These are phyloP conservation scores for Rhizomys pruinosus DNA, from an alignment of 2,113 vertebrate genomes.

Conservation along the genomic window DNA sequence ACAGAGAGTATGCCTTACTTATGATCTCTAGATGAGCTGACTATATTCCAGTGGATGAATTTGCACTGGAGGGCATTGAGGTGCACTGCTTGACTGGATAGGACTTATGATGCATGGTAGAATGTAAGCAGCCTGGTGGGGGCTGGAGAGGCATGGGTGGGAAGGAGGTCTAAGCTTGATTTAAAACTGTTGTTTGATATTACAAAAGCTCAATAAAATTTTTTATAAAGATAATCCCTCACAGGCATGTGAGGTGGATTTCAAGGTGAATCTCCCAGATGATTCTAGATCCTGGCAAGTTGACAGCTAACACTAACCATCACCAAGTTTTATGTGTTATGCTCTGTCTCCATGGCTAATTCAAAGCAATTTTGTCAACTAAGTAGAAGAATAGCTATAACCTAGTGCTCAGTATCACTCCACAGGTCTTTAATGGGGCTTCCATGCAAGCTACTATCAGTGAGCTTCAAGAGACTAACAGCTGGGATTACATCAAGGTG, in stretches of 20 bases:
- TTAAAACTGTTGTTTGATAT: no score
- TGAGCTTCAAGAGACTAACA: constrained; percentile 1
- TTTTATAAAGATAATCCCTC: background rate
- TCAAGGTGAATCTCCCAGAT: background rate
- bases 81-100: no score
- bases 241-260: no score
- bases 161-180: no score
- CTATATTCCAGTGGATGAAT: no score
- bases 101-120: no score
- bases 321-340: background rate
- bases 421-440: background rate
- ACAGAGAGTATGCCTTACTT: no score
- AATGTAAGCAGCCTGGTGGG: no score
- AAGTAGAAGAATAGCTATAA: background rate
- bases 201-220: no score
- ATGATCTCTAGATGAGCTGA: no score
- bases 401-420: background rate
- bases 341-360: background rate
- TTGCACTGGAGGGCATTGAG: no score
- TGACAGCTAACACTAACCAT: background rate
- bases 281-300: background rate
- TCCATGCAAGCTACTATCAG: background rate
- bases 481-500: background rate
- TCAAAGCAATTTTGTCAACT: background rate
- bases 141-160: no score